Percentiles rank a stretch among this genome's conserved stretches.
These are phyloP conservation scores for Synanthedon formicaeformis DNA, from an alignment of 2,888 invertebrate species.

Conservation along the genomic window DNA sequence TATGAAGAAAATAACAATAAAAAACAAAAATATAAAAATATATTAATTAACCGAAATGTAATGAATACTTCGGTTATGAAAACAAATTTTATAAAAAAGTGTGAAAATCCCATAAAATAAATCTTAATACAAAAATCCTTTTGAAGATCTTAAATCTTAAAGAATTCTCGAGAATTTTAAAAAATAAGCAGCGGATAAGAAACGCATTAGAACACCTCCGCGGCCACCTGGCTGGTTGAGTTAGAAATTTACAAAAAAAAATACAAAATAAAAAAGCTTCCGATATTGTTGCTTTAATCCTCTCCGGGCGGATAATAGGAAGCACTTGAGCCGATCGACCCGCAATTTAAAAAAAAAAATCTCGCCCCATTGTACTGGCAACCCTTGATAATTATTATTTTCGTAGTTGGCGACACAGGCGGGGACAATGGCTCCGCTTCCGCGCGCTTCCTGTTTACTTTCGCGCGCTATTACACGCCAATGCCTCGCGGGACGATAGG, in stretches of 20 bases:
- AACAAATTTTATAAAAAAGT: no score
- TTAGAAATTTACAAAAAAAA: constrained; percentile 25
- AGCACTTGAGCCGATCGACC: constrained; percentile 65
- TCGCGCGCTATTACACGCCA: constrained; percentile 70
- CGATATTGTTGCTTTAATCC: constrained; percentile 61
- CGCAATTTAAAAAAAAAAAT: constrained; percentile 52
- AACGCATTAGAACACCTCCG: constrained; percentile 56
- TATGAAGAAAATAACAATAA: no score
- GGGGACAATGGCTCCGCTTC: constrained; percentile 52
- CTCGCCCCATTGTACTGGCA: constrained; percentile 44
- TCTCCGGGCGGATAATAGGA: constrained; percentile 55
- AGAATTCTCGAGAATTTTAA: constrained; percentile 43
- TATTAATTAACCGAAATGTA: no score
- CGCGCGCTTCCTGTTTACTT: constrained; percentile 64
- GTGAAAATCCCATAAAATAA: no score
- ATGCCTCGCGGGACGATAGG: constrained; percentile 56
- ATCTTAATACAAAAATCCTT: no score
- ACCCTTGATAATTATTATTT: constrained; percentile 69
- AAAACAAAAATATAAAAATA: no score
- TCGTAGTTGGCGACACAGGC: constrained; percentile 67
- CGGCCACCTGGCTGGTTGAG: constrained; percentile 37
- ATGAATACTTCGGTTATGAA: no score
- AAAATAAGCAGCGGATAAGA: constrained; percentile 42
- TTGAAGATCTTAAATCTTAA: background rate
- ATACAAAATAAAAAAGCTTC: constrained; percentile 30